These are phyloP conservation scores for Simalia tracyae DNA, from an alignment of 2,797 vertebrate genomes.

Conservation along the genomic window DNA sequence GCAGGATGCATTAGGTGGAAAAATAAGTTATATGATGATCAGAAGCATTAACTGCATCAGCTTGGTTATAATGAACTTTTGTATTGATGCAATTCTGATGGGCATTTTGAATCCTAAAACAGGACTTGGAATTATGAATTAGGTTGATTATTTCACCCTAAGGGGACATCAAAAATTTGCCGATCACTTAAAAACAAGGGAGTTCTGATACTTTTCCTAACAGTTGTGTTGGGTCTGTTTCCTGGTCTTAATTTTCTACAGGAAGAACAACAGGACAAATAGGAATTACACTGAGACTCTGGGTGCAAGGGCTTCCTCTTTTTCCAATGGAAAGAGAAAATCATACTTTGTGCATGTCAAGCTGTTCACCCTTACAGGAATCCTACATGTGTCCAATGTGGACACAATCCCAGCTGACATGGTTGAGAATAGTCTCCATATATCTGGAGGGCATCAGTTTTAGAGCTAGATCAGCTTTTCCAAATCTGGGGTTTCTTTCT, in stretches of 20 bases:
- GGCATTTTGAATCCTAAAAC: conserved; percentile 59
- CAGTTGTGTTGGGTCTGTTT: not conserved
- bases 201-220: not conserved
- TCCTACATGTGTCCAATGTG: not conserved
- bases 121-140: conserved; percentile 49
- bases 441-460: not conserved
- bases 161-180: conserved; percentile 40
- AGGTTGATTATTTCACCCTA: conserved; percentile 21
- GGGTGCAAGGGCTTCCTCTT: not conserved
- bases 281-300: not conserved
- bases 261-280: not conserved
- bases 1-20: conserved; percentile 68
- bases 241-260: not conserved
- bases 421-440: not conserved
- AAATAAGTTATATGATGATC: conserved; percentile 62
- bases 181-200: not conserved
- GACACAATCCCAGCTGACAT: not conserved
- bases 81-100: conserved; percentile 19
- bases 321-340: not conserved
- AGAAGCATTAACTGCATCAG: conserved; percentile 53
- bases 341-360: not conserved
- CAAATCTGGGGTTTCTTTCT: not conserved
- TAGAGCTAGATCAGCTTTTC: not conserved
- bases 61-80: conserved; percentile 43
- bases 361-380: not conserved